These are phyloP conservation scores for Cecidostiba fungosa DNA, from an alignment of 2,888 invertebrate species.

Conservation along the genomic window DNA sequence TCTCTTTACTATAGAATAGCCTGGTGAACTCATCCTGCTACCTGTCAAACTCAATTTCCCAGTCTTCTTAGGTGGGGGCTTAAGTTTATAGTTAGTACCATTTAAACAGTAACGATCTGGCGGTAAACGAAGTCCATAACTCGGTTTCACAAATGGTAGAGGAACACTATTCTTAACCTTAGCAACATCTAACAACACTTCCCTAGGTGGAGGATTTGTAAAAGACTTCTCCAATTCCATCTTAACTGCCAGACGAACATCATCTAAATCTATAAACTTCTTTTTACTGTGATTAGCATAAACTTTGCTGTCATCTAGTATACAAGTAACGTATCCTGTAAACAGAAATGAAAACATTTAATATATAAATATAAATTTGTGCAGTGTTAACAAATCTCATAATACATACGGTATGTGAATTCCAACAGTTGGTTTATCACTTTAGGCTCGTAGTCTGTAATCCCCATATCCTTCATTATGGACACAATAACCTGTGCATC, in stretches of 20 bases:
- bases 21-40: slow-evolving; percentile 80
- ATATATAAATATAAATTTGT: neutral
- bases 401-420: slow-evolving; percentile 91
- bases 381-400: neutral
- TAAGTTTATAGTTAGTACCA: slow-evolving; percentile 89
- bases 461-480: slow-evolving; percentile 97
- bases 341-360: neutral
- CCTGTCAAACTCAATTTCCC: slow-evolving; percentile 65
- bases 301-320: slow-evolving; percentile 94
- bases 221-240: slow-evolving; percentile 94
- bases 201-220: slow-evolving; percentile 94
- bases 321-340: slow-evolving; percentile 91
- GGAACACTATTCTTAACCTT: slow-evolving; percentile 93
- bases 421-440: slow-evolving; percentile 97
- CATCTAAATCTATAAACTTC: slow-evolving; percentile 94
- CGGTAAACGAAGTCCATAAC: slow-evolving; percentile 94
- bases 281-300: slow-evolving; percentile 96
- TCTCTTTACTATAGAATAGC: slow-evolving; percentile 81
- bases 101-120: slow-evolving; percentile 96
- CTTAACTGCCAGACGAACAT: slow-evolving; percentile 94
- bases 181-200: slow-evolving; percentile 93
- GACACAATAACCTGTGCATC: slow-evolving; percentile 98
- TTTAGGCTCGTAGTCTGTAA: slow-evolving; percentile 95
- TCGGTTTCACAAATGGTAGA: slow-evolving; percentile 94
- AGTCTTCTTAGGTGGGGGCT: slow-evolving; percentile 75